Conservation (phyloP, 2,888 invertebrate species). For the Tipula lateralis region DNA sequence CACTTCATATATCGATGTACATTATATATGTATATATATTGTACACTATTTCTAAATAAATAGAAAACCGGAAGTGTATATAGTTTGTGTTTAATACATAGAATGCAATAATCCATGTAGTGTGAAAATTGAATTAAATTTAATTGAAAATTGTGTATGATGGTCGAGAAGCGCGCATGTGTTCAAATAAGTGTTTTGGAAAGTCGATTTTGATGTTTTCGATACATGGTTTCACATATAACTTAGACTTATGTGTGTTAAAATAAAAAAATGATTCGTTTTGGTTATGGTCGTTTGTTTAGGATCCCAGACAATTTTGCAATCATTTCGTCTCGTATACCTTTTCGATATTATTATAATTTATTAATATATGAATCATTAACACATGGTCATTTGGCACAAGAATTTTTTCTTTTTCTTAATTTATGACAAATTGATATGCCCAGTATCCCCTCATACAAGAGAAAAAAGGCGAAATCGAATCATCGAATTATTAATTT, state of each 20-base stretch:
- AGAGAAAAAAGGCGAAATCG: background rate
- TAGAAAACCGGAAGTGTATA: constrained; percentile 2
- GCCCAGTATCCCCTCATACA: background rate
- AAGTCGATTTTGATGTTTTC: background rate
- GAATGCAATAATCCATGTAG: background rate
- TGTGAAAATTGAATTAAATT: background rate
- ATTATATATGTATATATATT: background rate
- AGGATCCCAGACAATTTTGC: background rate
- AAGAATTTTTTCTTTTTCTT: background rate
- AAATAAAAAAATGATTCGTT: background rate
- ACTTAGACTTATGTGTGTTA: background rate
- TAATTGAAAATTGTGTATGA: background rate
- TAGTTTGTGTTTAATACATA: background rate
- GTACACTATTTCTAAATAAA: background rate
- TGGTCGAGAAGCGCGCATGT: background rate
- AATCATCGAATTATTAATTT: constrained; percentile 11
- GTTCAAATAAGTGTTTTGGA: background rate
- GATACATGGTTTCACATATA: background rate
- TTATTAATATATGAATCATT: constrained; percentile 7
- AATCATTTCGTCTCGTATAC: background rate
- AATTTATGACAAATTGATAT: constrained; percentile 15
- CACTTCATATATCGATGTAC: background rate
- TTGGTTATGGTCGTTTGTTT: background rate
- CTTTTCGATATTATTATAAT: constrained; percentile 12
- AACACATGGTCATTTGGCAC: background rate